Base-by-base conservation (phyloP, 2,797 vertebrate genomes). In the Emydoidea blandingii region DNA sequence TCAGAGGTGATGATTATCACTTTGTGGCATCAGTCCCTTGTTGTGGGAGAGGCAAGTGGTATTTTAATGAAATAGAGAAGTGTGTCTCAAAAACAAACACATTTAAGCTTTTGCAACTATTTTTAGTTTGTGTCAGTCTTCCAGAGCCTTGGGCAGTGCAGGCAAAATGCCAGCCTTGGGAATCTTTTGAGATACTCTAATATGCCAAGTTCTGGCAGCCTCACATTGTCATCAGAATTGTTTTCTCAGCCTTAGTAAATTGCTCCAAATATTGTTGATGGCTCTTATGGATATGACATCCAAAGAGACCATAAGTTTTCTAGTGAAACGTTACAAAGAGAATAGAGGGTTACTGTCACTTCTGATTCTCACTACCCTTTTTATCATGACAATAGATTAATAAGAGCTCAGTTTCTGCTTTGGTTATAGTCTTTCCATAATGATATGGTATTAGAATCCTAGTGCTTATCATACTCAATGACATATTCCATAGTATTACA, bases 91-190 rank as follows among this genome's bases (percentile, higher is more conserved):
- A 97, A 97, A 80, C 81, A 91, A 94, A 92, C 78, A 88, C 90
- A 89, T 94, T 96, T 97, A 96, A 96, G 97, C 92, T 97, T 95
- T 93, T 95, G 87, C 74, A 95, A 95, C 96, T 98, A 96, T 97
- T 98, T 97, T 98, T 97, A 96, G 94, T 93, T 94, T 92, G 52
- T 94, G 94, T 95, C 96, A 96, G 88, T 97, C 93, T 96, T 93
- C 91, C 84, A 72, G 93, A 92, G 95, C 96, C 93, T 65, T 91
- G 91, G 96, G 94, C 93, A 97, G 56, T 19, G 19, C 5, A 95
- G 96, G 95, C 96, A 97, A 95, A 91, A 95, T 95, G 97, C 97
- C 97, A 98, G 19, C 12, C 94, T 95, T 96, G 96, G 97, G 96
- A 96, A 83, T 97, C 94, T 96, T 97, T 95, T 91, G 91, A 96